Evolutionary conservation across 2,113 vertebrate genomes (phyloP).

Genomic region (Cryptomyrus ogoouensis): DNA sequence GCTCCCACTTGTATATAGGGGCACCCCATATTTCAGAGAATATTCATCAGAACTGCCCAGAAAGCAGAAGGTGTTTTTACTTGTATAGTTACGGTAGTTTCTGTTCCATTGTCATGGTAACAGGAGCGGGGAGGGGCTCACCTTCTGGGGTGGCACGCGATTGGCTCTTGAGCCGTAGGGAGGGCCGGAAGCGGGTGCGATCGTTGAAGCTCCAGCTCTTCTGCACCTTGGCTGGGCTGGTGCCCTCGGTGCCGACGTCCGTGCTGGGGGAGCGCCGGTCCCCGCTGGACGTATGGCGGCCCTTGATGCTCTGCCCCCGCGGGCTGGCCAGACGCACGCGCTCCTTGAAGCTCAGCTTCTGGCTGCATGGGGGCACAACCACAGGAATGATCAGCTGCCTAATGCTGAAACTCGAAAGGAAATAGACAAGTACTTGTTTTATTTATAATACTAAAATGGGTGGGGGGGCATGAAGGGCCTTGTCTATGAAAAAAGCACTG

Average conservation of each 20-base stretch:
- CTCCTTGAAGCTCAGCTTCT: slow-evolving; percentile 97
- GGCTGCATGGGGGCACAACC: slow-evolving; percentile 61
- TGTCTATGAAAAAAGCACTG: neutral
- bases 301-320: slow-evolving; percentile 85
- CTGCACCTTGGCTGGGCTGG: slow-evolving; percentile 91
- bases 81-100: neutral
- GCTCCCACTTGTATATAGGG: too few relatives aligned
- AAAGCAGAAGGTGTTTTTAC: neutral
- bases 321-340: slow-evolving; percentile 97
- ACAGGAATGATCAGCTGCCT: slow-evolving; percentile 27
- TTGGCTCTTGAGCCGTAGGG: slow-evolving; percentile 87
- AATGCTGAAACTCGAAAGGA: slow-evolving; percentile 29
- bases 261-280: slow-evolving; percentile 16
- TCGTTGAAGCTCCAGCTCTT: slow-evolving; percentile 99
- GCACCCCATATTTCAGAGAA: neutral
- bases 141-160: slow-evolving; percentile 79
- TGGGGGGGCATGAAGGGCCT: neutral
- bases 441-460: neutral
- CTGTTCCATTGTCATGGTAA: neutral
- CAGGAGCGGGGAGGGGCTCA: slow-evolving; percentile 40
- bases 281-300: slow-evolving; percentile 1
- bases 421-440: neutral
- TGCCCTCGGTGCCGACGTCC: slow-evolving; percentile 63
- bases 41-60: neutral
- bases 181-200: slow-evolving; percentile 87